phyloP scores from a whole-genome alignment of 2,113 vertebrate genomes.

The Patagioenas fasciata region DNA sequence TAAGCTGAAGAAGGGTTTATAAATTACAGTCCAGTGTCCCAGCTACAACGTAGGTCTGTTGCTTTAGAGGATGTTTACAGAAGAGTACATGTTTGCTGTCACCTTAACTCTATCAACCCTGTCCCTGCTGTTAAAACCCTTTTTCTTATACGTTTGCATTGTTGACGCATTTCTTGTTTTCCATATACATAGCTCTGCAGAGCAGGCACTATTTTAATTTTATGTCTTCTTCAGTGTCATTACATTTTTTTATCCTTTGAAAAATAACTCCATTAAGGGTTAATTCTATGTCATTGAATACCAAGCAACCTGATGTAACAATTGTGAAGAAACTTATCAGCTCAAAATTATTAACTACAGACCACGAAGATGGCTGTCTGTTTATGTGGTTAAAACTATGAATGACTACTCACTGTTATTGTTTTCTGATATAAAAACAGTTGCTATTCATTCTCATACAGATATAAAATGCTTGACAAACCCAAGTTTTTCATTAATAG shows the following conservation, averaged over 20 bases:
- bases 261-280: neutral
- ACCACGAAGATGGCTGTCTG: neutral
- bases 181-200: neutral
- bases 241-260: neutral
- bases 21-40: neutral
- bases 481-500: neutral
- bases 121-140: neutral
- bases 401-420: neutral
- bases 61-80: neutral
- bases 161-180: neutral
- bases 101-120: neutral
- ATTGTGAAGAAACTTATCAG: neutral
- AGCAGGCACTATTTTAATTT: neutral
- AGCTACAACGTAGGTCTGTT: rapidly evolving
- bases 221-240: neutral
- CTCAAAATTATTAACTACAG: neutral
- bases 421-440: neutral
- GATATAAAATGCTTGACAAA: neutral
- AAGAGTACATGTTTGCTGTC: neutral
- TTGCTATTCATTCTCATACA: neutral
- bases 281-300: neutral
- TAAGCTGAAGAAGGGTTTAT: neutral
- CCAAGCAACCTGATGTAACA: neutral
- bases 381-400: neutral
- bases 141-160: neutral